phyloP scores from a whole-genome alignment of 2,797 vertebrate genomes.

The Darevskia mixta region DNA sequence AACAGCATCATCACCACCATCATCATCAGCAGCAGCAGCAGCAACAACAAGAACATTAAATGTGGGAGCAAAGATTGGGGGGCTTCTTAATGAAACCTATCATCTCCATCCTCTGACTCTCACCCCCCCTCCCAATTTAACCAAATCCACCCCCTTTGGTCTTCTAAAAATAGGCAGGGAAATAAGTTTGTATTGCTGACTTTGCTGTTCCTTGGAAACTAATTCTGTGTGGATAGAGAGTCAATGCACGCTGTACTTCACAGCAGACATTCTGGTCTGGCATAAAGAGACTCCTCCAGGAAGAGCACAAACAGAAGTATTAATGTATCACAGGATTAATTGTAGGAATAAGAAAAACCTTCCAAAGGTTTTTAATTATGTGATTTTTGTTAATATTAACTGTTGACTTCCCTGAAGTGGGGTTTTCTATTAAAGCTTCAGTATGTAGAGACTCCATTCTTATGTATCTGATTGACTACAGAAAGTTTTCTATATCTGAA shows the following conservation, averaged over 20 bases:
- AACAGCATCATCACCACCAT: too few species aligned
- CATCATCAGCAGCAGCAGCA: too few species aligned
- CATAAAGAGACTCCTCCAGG: not conserved
- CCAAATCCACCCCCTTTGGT: not conserved
- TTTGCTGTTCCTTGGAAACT: not conserved
- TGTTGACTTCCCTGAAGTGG: not conserved
- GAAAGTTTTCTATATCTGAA: constrained; percentile 62
- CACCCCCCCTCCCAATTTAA: not conserved
- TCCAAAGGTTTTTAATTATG: not conserved
- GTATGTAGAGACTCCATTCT: not conserved
- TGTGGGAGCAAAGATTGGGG: not conserved
- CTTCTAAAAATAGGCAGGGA: not conserved
- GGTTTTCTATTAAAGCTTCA: not conserved
- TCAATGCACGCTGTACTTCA: not conserved
- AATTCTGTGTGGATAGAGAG: constrained; percentile 9
- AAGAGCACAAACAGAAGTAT: not conserved
- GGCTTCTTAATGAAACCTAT: not conserved
- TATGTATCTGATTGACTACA: constrained; percentile 62
- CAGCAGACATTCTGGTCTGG: not conserved
- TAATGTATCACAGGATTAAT: not conserved
- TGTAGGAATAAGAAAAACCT: not conserved
- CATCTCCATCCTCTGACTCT: not conserved
- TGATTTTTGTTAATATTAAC: not conserved
- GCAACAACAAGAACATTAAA: not conserved
- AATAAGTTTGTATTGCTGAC: not conserved